Percentiles rank a stretch among this genome's conserved stretches.
phyloP scores from a whole-genome alignment of 2,797 vertebrate genomes.

The Menidia menidia region DNA sequence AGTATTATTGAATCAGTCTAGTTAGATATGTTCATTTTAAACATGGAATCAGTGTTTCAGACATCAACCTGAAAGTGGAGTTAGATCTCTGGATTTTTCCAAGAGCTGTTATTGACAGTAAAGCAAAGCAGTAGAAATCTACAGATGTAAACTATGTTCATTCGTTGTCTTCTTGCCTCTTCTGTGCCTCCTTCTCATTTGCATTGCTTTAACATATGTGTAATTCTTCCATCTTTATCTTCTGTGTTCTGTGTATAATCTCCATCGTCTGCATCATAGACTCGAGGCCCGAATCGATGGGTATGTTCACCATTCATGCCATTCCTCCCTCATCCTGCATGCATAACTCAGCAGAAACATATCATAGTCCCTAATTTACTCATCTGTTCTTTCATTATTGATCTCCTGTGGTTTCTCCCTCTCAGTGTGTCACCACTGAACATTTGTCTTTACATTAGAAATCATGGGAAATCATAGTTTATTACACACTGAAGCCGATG shows the following conservation, averaged over 20 bases:
- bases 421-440: conserved; percentile 2
- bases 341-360: conserved; percentile 29
- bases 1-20: background rate
- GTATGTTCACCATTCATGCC: conserved; percentile 79
- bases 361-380: background rate
- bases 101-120: background rate
- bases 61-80: background rate
- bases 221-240: conserved; percentile 69
- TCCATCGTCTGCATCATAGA: conserved; percentile 81
- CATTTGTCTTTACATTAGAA: conserved; percentile 21
- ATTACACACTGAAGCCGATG: conserved; percentile 21
- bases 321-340: conserved; percentile 55
- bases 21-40: background rate
- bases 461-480: conserved; percentile 12
- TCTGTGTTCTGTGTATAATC: conserved; percentile 71
- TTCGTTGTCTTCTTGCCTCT: conserved; percentile 39
- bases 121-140: conserved; percentile 4
- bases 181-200: conserved; percentile 39
- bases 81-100: conserved; percentile 3
- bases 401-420: conserved; percentile 7
- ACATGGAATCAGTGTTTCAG: background rate
- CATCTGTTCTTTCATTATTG: conserved; percentile 4
- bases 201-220: conserved; percentile 55
- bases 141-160: conserved; percentile 31
- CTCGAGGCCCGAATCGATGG: conserved; percentile 83